Conservation (phyloP, 2,797 vertebrate species). For the Tenualosa thibaudeaui region DNA sequence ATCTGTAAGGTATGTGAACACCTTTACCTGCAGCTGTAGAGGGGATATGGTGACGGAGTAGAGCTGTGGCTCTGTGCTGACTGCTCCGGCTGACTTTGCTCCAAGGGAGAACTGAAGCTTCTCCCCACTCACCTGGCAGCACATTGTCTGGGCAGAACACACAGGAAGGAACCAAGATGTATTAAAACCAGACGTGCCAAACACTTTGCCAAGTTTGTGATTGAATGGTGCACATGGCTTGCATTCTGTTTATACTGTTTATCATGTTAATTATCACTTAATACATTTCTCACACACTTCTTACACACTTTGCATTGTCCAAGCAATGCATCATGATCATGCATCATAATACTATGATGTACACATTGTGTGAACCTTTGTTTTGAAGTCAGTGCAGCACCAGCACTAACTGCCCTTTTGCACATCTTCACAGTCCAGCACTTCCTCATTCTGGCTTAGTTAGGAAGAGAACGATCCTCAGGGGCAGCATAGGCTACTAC, state of each 20-base stretch:
- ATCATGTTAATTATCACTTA: no score
- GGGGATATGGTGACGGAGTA: slow-evolving; percentile 81
- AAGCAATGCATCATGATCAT: no score
- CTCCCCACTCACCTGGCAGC: slow-evolving; percentile 83
- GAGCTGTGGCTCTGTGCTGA: slow-evolving; percentile 56
- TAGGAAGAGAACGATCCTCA: neutral
- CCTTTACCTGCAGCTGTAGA: slow-evolving; percentile 84
- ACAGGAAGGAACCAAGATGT: slow-evolving; percentile 61
- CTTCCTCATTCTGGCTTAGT: neutral
- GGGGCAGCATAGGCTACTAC: neutral
- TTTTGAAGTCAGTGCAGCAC: neutral
- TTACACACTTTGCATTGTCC: no score
- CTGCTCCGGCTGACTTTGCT: slow-evolving; percentile 41
- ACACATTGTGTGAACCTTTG: neutral
- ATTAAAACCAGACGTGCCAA: slow-evolving; percentile 31
- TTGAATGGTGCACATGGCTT: no score
- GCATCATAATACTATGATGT: no score
- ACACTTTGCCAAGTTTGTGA: neutral
- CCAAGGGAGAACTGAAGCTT: slow-evolving; percentile 78
- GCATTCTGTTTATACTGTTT: no score
- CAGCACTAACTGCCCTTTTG: neutral
- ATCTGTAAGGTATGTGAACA: no score
- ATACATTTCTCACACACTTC: no score
- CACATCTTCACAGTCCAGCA: neutral
- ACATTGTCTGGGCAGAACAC: slow-evolving; percentile 50